A percentile compares a stretch with the other conserved stretches of the same genome.
phyloP scores from a whole-genome alignment of 37 sponge, comb jelly and placozoan genomes.

The Hexactinellida sp. region DNA sequence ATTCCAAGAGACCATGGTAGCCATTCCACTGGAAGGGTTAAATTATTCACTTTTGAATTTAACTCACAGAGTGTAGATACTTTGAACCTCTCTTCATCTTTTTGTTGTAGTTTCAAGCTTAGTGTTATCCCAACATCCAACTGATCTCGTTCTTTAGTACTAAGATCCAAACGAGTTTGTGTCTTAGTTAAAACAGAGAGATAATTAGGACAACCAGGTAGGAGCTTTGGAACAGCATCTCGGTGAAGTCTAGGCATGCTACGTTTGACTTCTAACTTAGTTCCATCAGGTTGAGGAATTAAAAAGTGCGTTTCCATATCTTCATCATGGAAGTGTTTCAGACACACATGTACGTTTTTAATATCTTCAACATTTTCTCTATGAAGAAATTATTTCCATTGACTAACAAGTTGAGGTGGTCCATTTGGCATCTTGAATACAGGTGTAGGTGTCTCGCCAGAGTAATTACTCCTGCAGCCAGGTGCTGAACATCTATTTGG shows the following conservation, averaged over 20 bases:
- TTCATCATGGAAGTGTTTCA: slow-evolving; percentile 9
- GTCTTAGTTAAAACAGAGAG: neutral
- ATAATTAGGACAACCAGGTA: neutral
- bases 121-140: neutral
- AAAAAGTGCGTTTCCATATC: neutral
- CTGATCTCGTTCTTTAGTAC: neutral
- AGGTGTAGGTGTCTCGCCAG: neutral
- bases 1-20: neutral
- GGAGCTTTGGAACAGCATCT: neutral
- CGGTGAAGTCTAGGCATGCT: neutral
- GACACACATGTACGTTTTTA: neutral
- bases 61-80: neutral
- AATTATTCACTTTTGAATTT: neutral
- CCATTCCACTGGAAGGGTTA: neutral
- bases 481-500: slow-evolving; percentile 5
- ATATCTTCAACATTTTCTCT: neutral
- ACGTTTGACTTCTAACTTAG: neutral
- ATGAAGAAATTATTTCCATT: slow-evolving; percentile 11
- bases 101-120: neutral
- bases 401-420: neutral
- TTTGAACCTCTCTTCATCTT: neutral
- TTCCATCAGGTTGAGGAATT: neutral
- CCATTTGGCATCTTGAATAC: neutral
- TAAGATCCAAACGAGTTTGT: neutral
- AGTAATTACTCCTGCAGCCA: slow-evolving; percentile 1